These are phyloP conservation scores for Cheilosia scutellata DNA, from an alignment of 2,888 invertebrate species.

Conservation along the genomic window DNA sequence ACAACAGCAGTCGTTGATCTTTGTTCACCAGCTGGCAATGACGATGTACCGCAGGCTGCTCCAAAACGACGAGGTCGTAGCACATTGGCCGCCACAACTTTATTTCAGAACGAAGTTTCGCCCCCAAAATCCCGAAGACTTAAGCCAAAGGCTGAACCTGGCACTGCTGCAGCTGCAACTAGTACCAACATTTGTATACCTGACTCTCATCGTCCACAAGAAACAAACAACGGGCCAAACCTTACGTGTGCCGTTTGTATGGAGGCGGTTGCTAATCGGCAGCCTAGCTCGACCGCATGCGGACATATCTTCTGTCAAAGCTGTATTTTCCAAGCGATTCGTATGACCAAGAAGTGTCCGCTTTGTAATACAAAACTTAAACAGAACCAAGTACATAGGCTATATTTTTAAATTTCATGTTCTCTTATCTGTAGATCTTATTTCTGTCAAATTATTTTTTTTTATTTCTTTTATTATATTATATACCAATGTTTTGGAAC, in stretches of 20 bases:
- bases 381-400: conserved; percentile 47
- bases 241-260: conserved; percentile 74
- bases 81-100: background rate
- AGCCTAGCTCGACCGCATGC: conserved; percentile 71
- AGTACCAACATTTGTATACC: background rate
- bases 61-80: conserved; percentile 22
- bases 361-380: conserved; percentile 69
- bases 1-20: conserved; percentile 61
- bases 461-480: background rate
- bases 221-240: background rate
- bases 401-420: conserved; percentile 45
- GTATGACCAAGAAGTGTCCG: conserved; percentile 67
- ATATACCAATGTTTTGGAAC: conserved; percentile 18
- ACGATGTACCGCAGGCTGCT: background rate
- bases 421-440: background rate
- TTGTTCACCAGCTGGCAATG: conserved; percentile 42
- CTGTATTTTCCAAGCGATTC: conserved; percentile 69
- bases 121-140: conserved; percentile 22
- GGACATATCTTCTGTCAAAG: conserved; percentile 76
- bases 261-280: conserved; percentile 34
- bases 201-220: background rate
- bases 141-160: conserved; percentile 33
- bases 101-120: background rate
- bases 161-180: background rate
- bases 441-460: background rate